A percentile compares a stretch with the other conserved stretches of the same genome.
Conservation (phyloP, 2,888 invertebrate genomes). For the Boloria selene region DNA sequence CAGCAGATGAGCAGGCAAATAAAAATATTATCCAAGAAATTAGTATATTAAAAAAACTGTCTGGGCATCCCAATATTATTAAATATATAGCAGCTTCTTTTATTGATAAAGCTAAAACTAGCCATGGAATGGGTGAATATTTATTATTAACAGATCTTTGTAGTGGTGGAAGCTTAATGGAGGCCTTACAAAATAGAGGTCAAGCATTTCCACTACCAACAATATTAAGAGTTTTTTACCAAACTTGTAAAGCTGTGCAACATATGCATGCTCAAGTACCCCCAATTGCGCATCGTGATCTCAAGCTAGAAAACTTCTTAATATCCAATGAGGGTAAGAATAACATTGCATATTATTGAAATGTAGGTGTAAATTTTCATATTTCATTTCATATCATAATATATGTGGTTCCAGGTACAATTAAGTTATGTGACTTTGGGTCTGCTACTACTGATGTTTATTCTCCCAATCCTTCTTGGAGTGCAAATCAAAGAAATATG, state of each 20-base stretch:
- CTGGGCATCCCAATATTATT: constrained; percentile 96
- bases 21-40: constrained; percentile 91
- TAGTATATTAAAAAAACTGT: constrained; percentile 91
- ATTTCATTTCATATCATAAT: background rate
- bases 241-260: constrained; percentile 93
- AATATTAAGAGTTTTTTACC: constrained; percentile 93
- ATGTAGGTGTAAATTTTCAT: background rate
- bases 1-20: constrained; percentile 91
- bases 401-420: constrained; percentile 65
- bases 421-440: constrained; percentile 99
- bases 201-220: constrained; percentile 85
- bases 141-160: constrained; percentile 96
- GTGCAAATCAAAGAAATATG: constrained; percentile 93
- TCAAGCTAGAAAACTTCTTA: constrained; percentile 97
- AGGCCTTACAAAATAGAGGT: constrained; percentile 83
- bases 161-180: constrained; percentile 89
- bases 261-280: constrained; percentile 96
- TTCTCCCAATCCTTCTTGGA: constrained; percentile 94
- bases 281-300: constrained; percentile 96
- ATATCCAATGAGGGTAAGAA: constrained; percentile 88
- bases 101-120: constrained; percentile 89
- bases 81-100: constrained; percentile 93
- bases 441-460: constrained; percentile 93
- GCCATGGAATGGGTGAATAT: constrained; percentile 93
- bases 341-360: background rate